Base-by-base conservation (phyloP, 1,140 invertebrate species). In the Drosophila mojavensis region DNA sequence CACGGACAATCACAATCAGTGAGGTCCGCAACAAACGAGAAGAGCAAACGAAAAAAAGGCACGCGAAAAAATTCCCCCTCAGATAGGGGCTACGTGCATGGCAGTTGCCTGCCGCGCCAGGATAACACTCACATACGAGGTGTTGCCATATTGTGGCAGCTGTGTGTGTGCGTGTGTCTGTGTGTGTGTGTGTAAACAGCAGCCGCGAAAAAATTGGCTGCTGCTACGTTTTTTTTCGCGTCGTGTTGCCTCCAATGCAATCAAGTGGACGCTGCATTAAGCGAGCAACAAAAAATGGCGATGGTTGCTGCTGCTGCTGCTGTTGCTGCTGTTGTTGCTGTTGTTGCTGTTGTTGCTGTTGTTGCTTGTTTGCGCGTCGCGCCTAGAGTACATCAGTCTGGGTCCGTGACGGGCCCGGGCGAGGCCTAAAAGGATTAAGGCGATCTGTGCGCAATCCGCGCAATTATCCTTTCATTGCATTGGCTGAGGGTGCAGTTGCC, bases 381-480 rank as follows among this genome's bases (percentile, higher is more conserved):
- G 77, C 53, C 55, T 71, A 71, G 51, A 79, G 61, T 64, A 61
- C 55, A 45, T 20, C 62, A 20, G 62, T 15, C 62, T 26, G 50
- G 56, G 50, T 48, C 64, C 60, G 33, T 59, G 66, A 61, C 62
- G 72, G 36, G 36, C 11, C 36, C 36, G 36, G 39, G 55, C 41
- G 63, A 69, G 79, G 84, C 84, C 84, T 89, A 89, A 89, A 89
- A 89, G 85, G 84, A 89, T 89, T 89, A 89, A 89, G 84, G 84
- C 84, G 84, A 89, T 89, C 84, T 90, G 84, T 76, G 85, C 76
- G 84, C 84, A 89, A 89, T 89, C 84, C 84, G 84, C 85, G 78
- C 84, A 89, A 89, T 89, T 89, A 89, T 89, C 84, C 84, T 88
- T 88, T 88, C 83, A 88, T 83, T 77, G 81, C 65, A 79, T 73